Evolutionary conservation across 2,888 invertebrate species (phyloP), one percentile per base, ranked within the genome.

Genomic region (Mayetiola destructor): DNA sequence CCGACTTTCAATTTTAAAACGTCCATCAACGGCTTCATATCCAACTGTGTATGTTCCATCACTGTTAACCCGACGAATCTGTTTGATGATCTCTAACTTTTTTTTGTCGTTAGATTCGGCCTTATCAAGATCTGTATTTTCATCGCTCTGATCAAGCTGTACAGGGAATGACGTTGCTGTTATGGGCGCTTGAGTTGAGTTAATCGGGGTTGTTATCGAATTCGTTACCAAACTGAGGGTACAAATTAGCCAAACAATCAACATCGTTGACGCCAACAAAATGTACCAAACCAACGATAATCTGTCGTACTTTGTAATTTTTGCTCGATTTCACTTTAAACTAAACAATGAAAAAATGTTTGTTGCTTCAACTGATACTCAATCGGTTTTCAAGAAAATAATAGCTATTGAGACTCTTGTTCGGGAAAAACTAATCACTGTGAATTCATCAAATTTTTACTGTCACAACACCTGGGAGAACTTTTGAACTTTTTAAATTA

Each of bases 31-130:
- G 2, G 87, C 86, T 73, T 88, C 88, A 66, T 86, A 88, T 1
- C 88, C 88, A 61, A 85, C 85, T 0, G 88, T 87, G 66, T 88
- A 88, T 0, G 87, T 86, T 29, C 88, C 88, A 67, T 88, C 88
- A 56, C 85, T 83, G 67, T 88, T 88, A 2, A 88, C 76, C 66
- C 84, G 79, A 61, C 86, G 80, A 63, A 89, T 85, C 70, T 87
- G 85, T 67, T 88, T 87, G 27, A 88, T 80, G 64, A 88, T 88
- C 67, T 86, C 85, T 18, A 85, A 78, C 70, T 84, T 83, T 40
- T 77, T 75, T 55, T 82, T 80, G 62, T 82, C 81, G 61, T 78
- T 80, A 4, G 81, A 80, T 71, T 84, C 84, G 36, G 80, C 60
- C 30, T 60, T 60, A n/a, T 63, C 63, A 27, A 63, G 58, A 61